Base-by-base conservation (phyloP, 2,113 vertebrate genomes). In the Numenius arquata region DNA sequence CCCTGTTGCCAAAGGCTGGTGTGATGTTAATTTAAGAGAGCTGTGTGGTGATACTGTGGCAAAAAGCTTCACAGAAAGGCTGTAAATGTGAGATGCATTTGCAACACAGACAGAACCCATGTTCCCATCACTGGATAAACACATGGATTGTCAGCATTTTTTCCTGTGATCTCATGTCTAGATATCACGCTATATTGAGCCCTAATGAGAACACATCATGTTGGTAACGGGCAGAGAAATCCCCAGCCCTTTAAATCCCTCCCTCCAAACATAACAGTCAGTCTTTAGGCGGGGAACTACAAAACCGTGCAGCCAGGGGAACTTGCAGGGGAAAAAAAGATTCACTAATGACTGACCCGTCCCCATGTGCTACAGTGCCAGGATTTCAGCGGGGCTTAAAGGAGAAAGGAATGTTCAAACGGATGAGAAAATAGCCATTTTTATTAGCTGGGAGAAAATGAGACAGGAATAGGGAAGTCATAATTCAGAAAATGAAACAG, bases 61-160 rank as follows among this genome's bases (percentile, higher is more conserved):
- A 87, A 88, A 94, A 68, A 81, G 68, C 84, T 82, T 78, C 89
- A 22, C 43, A 71, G 72, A 48, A 81, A 75, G 43, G 85, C 36
- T 92, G 79, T 52, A 71, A 67, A 43, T 18, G 7, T 7, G 36
- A 88, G 55, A 84, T 19, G 58, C 43, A 12, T 61, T 52, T 92
- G 79, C 78, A 90, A 65, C 34, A 71, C 55, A 89, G 74, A 87
- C 53, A 95, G 77, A 92, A 88, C 9, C 68, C 76, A 43, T 32
- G 76, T 82, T 94, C 92, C 90, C 90, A 82, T 87, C 80, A 62
- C 62, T 70, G 86, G 77, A 63, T 72, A 89, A 90, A 78, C 75
- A 81, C 68, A 67, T 27, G 90, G 95, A 79, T 23, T 89, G 76
- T 79, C 89, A 93, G 75, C 80, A 87, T 18, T 77, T 92, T 86